Evolutionary conservation across 1,140 invertebrate species (phyloP).

Genomic region (Riptortus pedestris): DNA sequence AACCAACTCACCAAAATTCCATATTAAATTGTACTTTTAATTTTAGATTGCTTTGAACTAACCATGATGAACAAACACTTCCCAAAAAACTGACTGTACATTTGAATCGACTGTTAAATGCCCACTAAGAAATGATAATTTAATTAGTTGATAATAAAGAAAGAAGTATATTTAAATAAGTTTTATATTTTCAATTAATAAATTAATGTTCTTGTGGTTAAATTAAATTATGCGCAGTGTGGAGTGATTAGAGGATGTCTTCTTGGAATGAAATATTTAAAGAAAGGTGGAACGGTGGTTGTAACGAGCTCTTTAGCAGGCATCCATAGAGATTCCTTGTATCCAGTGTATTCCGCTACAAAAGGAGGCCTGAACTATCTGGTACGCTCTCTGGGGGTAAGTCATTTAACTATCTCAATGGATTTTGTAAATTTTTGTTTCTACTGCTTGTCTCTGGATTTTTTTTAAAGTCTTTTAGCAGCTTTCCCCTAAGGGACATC

Average conservation of each 20-base stretch:
- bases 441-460: too few species aligned
- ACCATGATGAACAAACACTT: background rate
- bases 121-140: too few species aligned
- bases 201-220: background rate
- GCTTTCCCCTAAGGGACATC: too few species aligned
- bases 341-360: constrained; percentile 2
- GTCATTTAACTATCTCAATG: background rate
- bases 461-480: too few species aligned
- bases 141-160: too few species aligned
- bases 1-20: too few species aligned
- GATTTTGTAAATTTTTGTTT: too few species aligned
- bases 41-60: background rate
- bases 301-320: background rate
- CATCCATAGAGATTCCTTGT: background rate
- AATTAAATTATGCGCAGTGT: background rate
- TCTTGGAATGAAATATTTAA: background rate
- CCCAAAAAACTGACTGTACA: background rate
- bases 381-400: constrained; percentile 1
- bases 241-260: background rate
- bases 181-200: background rate
- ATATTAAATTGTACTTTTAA: too few species aligned
- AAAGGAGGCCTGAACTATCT: constrained; percentile 10
- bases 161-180: too few species aligned
- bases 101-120: too few species aligned
- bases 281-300: background rate